Conservation (phyloP, 2,888 invertebrate species). For the Timema podura region DNA sequence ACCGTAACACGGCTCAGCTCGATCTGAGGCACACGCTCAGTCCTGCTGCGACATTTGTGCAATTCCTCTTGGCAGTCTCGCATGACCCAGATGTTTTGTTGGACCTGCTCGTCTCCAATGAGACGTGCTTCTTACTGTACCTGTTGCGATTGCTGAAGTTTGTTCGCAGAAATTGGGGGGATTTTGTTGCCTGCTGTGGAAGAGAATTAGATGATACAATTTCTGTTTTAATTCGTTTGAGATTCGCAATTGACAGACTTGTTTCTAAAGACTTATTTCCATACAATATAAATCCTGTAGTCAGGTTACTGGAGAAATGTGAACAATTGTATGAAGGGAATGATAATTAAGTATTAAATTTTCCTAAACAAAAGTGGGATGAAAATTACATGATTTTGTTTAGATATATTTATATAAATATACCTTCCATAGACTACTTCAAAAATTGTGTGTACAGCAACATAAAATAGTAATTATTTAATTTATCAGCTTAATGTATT, state of each 20-base stretch:
- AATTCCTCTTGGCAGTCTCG: constrained; percentile 78
- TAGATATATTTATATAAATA: background rate
- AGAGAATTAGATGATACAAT: constrained; percentile 73
- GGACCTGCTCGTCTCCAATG: constrained; percentile 83
- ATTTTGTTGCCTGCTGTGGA: constrained; percentile 74
- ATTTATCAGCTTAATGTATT: too few species aligned
- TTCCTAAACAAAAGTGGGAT: background rate
- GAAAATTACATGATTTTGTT: constrained; percentile 1
- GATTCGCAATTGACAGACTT: constrained; percentile 74
- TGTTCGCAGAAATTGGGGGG: constrained; percentile 76
- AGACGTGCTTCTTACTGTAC: constrained; percentile 85
- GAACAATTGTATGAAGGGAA: constrained; percentile 82
- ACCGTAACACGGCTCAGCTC: constrained; percentile 68
- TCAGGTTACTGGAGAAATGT: constrained; percentile 76
- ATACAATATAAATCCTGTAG: constrained; percentile 84
- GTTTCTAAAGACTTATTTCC: constrained; percentile 81
- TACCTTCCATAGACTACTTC: background rate
- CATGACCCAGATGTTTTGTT: constrained; percentile 71
- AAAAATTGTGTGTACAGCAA: constrained; percentile 1
- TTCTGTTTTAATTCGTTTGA: constrained; percentile 73
- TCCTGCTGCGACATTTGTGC: constrained; percentile 81
- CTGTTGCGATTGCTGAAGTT: constrained; percentile 79
- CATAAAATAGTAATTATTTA: too few species aligned
- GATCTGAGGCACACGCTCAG: constrained; percentile 78
- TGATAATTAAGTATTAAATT: constrained; percentile 43